A percentile compares a stretch with the other conserved stretches of the same genome.
Conservation (phyloP, 2,113 vertebrate species). For the Blennius ocellaris region DNA sequence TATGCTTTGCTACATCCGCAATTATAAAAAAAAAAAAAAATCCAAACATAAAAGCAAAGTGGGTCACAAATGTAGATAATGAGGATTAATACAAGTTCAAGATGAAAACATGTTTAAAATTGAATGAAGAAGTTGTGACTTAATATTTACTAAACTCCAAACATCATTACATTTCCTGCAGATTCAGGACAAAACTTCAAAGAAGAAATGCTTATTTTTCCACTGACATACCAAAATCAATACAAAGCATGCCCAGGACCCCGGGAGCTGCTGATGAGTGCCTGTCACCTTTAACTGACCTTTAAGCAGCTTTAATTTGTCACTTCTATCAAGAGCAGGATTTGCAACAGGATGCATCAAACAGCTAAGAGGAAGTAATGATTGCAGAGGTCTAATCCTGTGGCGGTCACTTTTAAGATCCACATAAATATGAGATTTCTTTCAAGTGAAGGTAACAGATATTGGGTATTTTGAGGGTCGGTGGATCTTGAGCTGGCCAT, state of each 20-base stretch:
- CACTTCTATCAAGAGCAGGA: slow-evolving; percentile 53
- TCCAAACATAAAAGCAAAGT: too few relatives aligned
- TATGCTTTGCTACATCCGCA: too few relatives aligned
- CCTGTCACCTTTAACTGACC: slow-evolving; percentile 62
- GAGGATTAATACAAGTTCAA: too few relatives aligned
- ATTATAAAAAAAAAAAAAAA: too few relatives aligned
- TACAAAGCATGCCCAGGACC: slow-evolving; percentile 37
- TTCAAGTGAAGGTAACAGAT: slow-evolving; percentile 23
- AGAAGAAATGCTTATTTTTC: slow-evolving; percentile 22
- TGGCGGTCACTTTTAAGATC: slow-evolving; percentile 41
- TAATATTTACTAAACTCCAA: not conserved
- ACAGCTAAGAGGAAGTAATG: slow-evolving; percentile 56
- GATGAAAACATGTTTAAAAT: not conserved
- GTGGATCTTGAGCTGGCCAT: not conserved
- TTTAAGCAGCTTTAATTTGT: slow-evolving; percentile 70
- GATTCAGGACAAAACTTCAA: slow-evolving; percentile 8
- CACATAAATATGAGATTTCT: slow-evolving; percentile 47
- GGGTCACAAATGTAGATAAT: too few relatives aligned
- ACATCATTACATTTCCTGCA: not conserved
- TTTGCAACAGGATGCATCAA: slow-evolving; percentile 61
- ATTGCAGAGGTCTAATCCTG: slow-evolving; percentile 51
- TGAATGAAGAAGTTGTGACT: not conserved
- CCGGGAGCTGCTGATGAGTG: slow-evolving; percentile 45
- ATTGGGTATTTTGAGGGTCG: slow-evolving; percentile 12
- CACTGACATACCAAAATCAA: slow-evolving; percentile 43